phyloP scores from a whole-genome alignment of 1,140 invertebrate species.

The Hylyphantes graminicola region DNA sequence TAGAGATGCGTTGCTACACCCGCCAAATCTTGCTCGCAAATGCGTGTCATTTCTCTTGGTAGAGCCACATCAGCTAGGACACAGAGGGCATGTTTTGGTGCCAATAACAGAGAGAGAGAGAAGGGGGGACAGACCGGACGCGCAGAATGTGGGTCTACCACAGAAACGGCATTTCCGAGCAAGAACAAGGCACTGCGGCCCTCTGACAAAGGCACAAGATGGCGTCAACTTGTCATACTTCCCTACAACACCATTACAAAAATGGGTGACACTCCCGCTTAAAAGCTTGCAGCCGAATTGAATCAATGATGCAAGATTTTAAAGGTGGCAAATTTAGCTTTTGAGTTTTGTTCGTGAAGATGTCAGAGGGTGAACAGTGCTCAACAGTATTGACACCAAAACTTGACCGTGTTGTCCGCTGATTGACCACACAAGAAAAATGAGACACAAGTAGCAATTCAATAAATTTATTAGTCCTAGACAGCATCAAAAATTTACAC shows the following conservation, averaged over 20 bases:
- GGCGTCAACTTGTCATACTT: background rate
- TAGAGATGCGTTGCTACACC: background rate
- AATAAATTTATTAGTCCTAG: conserved; percentile 41
- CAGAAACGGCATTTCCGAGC: conserved; percentile 48
- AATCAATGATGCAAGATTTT: background rate
- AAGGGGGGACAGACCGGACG: background rate
- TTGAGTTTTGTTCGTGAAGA: background rate
- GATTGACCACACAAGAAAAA: conserved; percentile 62
- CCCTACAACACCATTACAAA: too few species aligned
- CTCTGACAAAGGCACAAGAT: background rate
- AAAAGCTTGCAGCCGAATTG: background rate
- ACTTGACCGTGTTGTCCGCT: conserved; percentile 31
- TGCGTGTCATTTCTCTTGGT: conserved; percentile 64
- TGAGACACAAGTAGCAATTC: conserved; percentile 61
- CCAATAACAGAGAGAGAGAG: conserved; percentile 67
- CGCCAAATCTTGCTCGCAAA: conserved; percentile 61
- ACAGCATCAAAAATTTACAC: conserved; percentile 42
- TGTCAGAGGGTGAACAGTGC: conserved; percentile 19
- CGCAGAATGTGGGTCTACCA: conserved; percentile 22
- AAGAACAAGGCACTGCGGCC: conserved; percentile 45
- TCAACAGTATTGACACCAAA: conserved; percentile 66
- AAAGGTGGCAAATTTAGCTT: background rate
- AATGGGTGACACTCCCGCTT: background rate
- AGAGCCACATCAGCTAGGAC: conserved; percentile 44
- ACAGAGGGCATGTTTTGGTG: conserved; percentile 75